Base-by-base conservation (phyloP, 2,113 vertebrate species). In the Poecilia latipinna region DNA sequence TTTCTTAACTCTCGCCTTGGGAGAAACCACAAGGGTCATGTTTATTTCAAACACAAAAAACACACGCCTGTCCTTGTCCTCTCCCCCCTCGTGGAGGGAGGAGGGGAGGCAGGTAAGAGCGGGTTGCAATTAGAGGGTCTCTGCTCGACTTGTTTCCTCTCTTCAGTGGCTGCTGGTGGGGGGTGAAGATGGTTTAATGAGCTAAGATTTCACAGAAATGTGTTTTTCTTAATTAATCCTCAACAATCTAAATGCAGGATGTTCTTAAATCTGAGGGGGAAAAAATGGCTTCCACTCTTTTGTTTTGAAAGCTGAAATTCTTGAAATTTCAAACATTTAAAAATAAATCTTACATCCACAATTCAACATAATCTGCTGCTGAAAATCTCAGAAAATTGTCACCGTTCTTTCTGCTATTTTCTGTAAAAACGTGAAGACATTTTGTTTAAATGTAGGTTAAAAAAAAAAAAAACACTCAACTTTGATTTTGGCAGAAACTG, bases 21-120 rank as follows among this genome's bases (percentile, higher is more conserved):
- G 83, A 92, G 79, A 90, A 93, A 85, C 82, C 85, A 81, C 87
- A 91, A 89, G 92, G 91, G 91, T 93, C 90, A 79, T 93, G 82
- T 93, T 92, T 92, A 88, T 93, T 92, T 93, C 82, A 91, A 92
- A 89, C 70, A 94, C 74, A 86, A 82, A 77, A 57, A 80, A 86
- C 82, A 86, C 77, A 93, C 77, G 83, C 87, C 93, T 91, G 82
- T 80, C 90, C 89, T 93, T 89, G 91, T 93, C 90, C 90, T 95
- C 63, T 28, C 31, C 4, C 1, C 54, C 39, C 70, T 57, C 24
- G 28, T 39, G 74, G 4, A 42, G 54, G 54, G 33, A 13, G 29
- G 44, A 32, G 32, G 64, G 87, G 31, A 32, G 82, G 79, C 82
- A 78, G 86, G 85, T 91, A 80, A 80, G 44, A 89, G 69, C 26